Base-by-base conservation (phyloP, 2,888 invertebrate species). In the Asteroscopus sphinx region DNA sequence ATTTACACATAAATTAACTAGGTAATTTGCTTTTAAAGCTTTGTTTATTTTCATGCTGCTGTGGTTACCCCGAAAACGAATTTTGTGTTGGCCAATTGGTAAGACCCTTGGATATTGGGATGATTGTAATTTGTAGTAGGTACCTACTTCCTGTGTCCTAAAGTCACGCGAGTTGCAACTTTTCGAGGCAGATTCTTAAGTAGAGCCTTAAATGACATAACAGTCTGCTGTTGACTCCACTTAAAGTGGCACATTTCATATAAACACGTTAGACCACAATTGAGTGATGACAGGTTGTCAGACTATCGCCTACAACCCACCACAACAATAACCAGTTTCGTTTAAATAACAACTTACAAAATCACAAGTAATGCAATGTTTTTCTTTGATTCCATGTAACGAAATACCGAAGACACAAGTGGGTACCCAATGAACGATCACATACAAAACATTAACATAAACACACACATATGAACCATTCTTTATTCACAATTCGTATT, bases 281-380 rank as follows among this genome's bases (percentile, higher is more conserved):
- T 53, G 46, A 48, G 33, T 39, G 40, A 47, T 68, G 48, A 63
- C 63, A 67, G 53, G 66, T 63, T 56, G 72, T 49, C 57, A 66
- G 36, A 56, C 44, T 60, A 70, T 68, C 58, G 58, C 71, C 61
- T 44, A 46, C 51, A 53, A 59, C 28, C 36, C 51, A 68, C 70
- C 66, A 68, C 59, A 68, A 68, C 55, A 68, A 60, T 54, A 74
- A 74, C 73, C 67, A 67, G 69, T 74, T 71, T 58, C 44, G 40
- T 63, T 55, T 42, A 66, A 62, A 68, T 46, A 47, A 67, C 40
- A 60, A 49, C 67, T 66, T 65, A 66, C 64, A 57, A 69, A n/a
- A 68, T 63, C 59, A 51, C 47, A 41, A 61, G 45, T 57, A 42
- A 46, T 52, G 39, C 52, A 35, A 51, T 69, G 36, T 69, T 58